Evolutionary conservation across 2,113 vertebrate genomes (phyloP), one percentile per base, ranked within the genome.

Genomic region (Amphilophus citrinellus): DNA sequence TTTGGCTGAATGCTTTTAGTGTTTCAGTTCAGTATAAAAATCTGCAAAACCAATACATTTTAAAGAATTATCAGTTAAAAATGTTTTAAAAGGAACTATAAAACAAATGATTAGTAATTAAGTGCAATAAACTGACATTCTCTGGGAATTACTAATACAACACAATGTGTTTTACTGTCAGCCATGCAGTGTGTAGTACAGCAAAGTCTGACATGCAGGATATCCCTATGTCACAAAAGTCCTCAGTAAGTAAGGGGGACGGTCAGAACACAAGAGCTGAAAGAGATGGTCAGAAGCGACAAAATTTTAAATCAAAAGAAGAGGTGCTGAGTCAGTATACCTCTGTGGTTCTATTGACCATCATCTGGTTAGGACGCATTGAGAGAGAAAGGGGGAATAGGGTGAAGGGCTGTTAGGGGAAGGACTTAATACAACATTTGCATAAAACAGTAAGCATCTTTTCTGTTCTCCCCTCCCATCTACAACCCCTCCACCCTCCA

Each of bases 331-430:
- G 78, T 91, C 80, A 84, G 87, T 91, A 95, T 99, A 99, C 98
- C 98, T 99, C 98, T 6, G 98, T 99, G 83, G 98, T 99, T 96
- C 98, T 98, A 97, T 99, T 99, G 96, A 99, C 98, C 98, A 99
- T 99, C 98, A 99, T 99, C 98, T 99, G 97, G 96, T 95, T 96
- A 96, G 95, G 95, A 96, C 78, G 93, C 93, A 92, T 35, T 37
- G 58, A 89, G 71, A 96, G 92, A 95, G 94, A 96, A 96, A 95
- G 80, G 76, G 76, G 84, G 66, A 14, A 86, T 60, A 88, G 85
- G 89, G 59, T 58, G 77, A 78, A 59, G 88, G 90, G 53, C 76
- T 85, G 92, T 94, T 93, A 94, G 61, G 91, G 84, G 86, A 86
- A 78, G 53, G 80, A 20, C 11, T 81, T 68, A 47, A 73, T 71